Evolutionary conservation across 2,113 vertebrate genomes (phyloP).

Genomic region (Vanacampus margaritifer): DNA sequence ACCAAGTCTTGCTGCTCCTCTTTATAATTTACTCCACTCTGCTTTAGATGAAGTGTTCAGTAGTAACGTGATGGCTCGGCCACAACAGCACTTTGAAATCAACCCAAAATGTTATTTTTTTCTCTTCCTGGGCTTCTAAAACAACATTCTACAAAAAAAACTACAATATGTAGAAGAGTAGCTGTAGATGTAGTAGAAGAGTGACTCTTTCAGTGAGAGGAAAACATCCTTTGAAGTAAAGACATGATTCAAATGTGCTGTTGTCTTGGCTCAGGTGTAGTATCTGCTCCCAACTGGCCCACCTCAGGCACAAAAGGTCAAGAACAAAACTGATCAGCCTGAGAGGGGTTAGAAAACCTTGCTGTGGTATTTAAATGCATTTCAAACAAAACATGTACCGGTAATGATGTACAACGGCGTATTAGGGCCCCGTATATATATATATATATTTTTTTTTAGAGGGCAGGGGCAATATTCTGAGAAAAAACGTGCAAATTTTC

Average conservation of each 20-base stretch:
- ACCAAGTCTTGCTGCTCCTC: constrained; percentile 29
- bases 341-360: constrained; percentile 45
- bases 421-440: too few relatives aligned
- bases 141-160: constrained; percentile 15
- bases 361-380: constrained; percentile 27
- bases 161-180: too few relatives aligned
- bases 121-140: constrained; percentile 31
- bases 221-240: background rate
- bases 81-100: constrained; percentile 56
- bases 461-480: too few relatives aligned
- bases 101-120: constrained; percentile 12
- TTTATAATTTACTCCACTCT: constrained; percentile 39
- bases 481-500: too few relatives aligned
- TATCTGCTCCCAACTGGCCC: constrained; percentile 45
- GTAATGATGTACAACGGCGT: too few relatives aligned
- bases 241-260: constrained; percentile 48
- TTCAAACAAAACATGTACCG: background rate
- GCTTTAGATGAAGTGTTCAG: constrained; percentile 41
- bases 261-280: constrained; percentile 38
- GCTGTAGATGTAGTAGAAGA: too few relatives aligned
- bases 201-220: constrained; percentile 19
- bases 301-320: constrained; percentile 47
- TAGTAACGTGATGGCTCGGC: constrained; percentile 28
- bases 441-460: too few relatives aligned
- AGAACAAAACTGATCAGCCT: constrained; percentile 34